Evolutionary conservation across 2,113 vertebrate species (phyloP).

Genomic region (Cochlearius cochlearius): DNA sequence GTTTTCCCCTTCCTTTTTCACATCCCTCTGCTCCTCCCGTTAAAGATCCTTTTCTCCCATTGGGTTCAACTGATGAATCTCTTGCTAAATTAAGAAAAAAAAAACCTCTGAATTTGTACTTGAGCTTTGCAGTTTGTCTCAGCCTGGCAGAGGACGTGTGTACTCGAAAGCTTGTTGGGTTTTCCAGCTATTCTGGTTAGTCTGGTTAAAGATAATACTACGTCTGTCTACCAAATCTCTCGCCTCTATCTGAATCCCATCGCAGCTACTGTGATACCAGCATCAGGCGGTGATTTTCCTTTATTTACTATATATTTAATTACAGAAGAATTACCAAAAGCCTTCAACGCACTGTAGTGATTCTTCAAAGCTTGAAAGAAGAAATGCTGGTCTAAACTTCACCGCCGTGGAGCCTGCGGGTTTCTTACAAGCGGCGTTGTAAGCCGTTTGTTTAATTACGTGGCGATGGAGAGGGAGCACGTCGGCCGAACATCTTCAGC

Average conservation of each 20-base stretch:
- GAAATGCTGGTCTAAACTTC: not conserved
- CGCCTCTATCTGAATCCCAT: not conserved
- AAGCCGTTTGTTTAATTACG: not conserved
- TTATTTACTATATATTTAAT: not conserved
- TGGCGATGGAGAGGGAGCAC: accelerated
- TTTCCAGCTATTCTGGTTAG: not conserved
- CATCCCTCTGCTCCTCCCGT: not conserved
- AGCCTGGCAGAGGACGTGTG: not conserved
- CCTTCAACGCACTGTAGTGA: not conserved
- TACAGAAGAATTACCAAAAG: not conserved
- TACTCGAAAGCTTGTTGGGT: not conserved
- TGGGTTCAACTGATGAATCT: not conserved
- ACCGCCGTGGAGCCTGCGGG: not conserved
- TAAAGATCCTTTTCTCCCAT: not conserved
- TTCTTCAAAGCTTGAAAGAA: not conserved
- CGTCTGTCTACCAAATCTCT: not conserved
- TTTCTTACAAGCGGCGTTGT: not conserved
- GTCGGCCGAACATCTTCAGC: not conserved
- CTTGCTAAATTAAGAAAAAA: not conserved
- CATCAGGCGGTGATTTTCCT: not conserved
- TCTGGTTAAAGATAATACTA: not conserved
- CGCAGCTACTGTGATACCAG: not conserved
- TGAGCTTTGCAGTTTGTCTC: not conserved
- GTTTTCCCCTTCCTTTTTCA: not conserved
- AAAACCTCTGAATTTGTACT: not conserved